Conservation (phyloP, 35 echinoderm and acorn worm genomes). For the Ptychodera flava region DNA sequence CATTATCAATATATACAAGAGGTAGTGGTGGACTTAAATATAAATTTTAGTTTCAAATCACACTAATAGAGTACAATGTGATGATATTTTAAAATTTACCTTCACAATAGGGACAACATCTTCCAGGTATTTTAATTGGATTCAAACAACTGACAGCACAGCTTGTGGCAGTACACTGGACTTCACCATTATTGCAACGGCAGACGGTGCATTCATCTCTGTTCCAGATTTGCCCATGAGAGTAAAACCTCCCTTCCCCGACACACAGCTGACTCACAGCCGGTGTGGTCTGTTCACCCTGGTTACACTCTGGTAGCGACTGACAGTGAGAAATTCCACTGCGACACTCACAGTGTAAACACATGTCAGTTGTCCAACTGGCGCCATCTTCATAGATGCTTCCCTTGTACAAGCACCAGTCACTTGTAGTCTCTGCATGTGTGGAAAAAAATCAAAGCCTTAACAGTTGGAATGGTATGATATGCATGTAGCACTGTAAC, state of each 20-base stretch:
- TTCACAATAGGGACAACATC: conserved; percentile 93
- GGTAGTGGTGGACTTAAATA: no score
- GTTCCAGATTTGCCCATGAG: conserved; percentile 61
- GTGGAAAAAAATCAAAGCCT: no score
- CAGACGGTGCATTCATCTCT: conserved; percentile 87
- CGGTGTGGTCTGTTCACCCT: conserved; percentile 17
- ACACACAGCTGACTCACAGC: conserved; percentile 33
- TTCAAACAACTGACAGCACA: conserved; percentile 61
- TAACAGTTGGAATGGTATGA: no score
- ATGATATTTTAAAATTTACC: no score
- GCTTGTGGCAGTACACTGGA: conserved; percentile 54
- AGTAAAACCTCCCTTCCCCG: conserved; percentile 22
- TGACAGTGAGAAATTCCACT: conserved; percentile 49
- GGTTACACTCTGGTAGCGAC: conserved; percentile 43
- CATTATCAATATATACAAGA: no score
- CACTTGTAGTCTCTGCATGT: background rate
- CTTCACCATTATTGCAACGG: conserved; percentile 55
- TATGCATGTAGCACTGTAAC: no score
- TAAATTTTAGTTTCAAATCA: no score
- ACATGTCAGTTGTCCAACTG: conserved; percentile 55
- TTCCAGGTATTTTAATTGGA: conserved; percentile 48
- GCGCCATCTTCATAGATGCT: conserved; percentile 52
- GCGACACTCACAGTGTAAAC: conserved; percentile 54
- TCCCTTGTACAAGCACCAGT: conserved; percentile 54
- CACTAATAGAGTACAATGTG: no score